Evolutionary conservation across 2,888 invertebrate species (phyloP).

Genomic region (Ditula angustiorana): DNA sequence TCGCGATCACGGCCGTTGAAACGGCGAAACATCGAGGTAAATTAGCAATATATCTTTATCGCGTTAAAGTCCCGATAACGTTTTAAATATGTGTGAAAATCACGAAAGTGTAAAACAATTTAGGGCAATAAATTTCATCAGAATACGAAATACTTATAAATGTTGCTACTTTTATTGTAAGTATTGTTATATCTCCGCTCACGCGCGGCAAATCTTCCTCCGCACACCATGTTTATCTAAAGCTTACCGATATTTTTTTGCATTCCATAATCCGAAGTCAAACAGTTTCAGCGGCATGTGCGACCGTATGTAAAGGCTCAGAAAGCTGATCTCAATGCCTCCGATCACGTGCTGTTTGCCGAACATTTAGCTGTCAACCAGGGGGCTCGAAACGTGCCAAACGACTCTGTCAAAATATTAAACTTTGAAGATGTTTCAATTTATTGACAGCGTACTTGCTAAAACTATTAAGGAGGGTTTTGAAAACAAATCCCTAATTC

Average conservation of each 20-base stretch:
- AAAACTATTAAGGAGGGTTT: constrained; percentile 12
- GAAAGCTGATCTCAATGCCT: constrained; percentile 50
- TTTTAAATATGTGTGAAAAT: no score
- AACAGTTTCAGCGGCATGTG: constrained; percentile 42
- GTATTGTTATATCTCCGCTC: background rate
- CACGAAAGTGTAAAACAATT: background rate
- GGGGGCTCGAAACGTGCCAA: constrained; percentile 53
- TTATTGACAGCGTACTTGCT: constrained; percentile 43
- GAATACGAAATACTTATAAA: background rate
- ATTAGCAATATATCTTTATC: no score
- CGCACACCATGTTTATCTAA: constrained; percentile 27
- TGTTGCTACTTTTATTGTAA: background rate
- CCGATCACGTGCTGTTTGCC: constrained; percentile 68
- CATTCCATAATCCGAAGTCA: constrained; percentile 39
- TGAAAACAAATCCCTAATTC: constrained; percentile 33
- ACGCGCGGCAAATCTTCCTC: constrained; percentile 17
- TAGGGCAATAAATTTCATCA: no score
- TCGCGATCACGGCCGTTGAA: no score
- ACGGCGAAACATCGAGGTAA: no score
- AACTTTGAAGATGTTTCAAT: constrained; percentile 43
- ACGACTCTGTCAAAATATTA: constrained; percentile 54
- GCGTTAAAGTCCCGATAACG: no score
- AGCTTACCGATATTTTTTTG: constrained; percentile 38
- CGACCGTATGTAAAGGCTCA: constrained; percentile 39
- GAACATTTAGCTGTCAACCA: constrained; percentile 44